Base-by-base conservation (phyloP, 2,113 vertebrate genomes). In the Coracopsis vasa region DNA sequence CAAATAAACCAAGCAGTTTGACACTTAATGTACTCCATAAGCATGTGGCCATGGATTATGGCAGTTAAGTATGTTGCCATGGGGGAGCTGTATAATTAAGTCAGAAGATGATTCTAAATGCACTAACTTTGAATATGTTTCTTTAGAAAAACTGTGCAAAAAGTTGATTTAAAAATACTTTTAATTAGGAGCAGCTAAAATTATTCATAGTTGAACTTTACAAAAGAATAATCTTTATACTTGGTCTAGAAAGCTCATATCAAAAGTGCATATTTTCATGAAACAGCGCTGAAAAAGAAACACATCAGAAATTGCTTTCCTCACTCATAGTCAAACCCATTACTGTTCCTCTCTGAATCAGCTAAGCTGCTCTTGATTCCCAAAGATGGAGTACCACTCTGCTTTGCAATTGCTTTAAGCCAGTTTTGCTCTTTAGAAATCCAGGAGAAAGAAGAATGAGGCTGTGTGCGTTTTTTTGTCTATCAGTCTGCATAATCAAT, bases 401-500 rank as follows among this genome's bases (percentile, higher is more conserved):
- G 64, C 56, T 80, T 56, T 79, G n/a, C 75, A 83, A 51, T 54
- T 71, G 64, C 90, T 86, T 69, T 87, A 84, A 95, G 56, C 77
- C 60, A 37, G 18, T 94, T 93, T 86, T 94, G 54, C 86, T 86
- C 96, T 90, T 92, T 89, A 87, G 77, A 94, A 93, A 92, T 44
- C 66, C 56, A n/a, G 75, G n/a, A 61, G 72, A 71, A 92, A 94
- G 88, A 94, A 85, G 92, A 93, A 92, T 92, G 65, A 91, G 90
- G 56, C 69, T 78, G 47, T 44, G 73, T 61, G 69, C 39, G 39
- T 6, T 77, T 93, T 92, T 92, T 95, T 93, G 91, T 94, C 92
- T 79, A 89, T 96, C 94, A 89, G 88, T 95, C 88, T 95, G 78
- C 83, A 89, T 95, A 96, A 96, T 96, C 96, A 89, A 92, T 96